These are phyloP conservation scores for Oreotragus oreotragus DNA, from an alignment of 2,113 vertebrate species.

Conservation along the genomic window DNA sequence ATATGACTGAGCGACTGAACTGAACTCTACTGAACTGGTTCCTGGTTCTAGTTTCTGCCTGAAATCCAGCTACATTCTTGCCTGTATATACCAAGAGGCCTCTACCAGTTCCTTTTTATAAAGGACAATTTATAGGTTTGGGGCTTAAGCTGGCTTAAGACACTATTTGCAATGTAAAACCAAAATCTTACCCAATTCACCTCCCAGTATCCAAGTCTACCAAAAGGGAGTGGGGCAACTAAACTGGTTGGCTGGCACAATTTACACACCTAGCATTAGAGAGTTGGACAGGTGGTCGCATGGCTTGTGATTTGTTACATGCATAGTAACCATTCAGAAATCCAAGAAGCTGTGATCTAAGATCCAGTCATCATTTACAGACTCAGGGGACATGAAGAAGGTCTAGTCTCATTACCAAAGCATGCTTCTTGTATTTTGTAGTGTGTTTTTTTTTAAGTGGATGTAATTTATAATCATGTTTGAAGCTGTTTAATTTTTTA, in stretches of 20 bases:
- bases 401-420: conserved; percentile 2
- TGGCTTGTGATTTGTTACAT: not conserved
- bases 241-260: not conserved
- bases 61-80: not conserved
- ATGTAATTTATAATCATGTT: conserved; percentile 62
- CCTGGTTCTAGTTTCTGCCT: not conserved
- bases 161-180: not conserved
- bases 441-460: not conserved
- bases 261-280: not conserved
- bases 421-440: not conserved
- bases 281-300: not conserved
- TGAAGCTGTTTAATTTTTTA: conserved; percentile 37
- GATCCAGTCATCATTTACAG: not conserved
- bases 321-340: not conserved
- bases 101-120: not conserved
- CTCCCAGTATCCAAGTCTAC: not conserved
- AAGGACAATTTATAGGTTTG: not conserved
- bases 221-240: not conserved
- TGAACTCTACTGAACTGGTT: not conserved
- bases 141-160: not conserved
- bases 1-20: not conserved
- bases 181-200: not conserved
- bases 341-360: not conserved
- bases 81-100: not conserved
- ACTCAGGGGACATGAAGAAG: not conserved